phyloP scores from a whole-genome alignment of 2,888 invertebrate species.

The Morpho achilles region DNA sequence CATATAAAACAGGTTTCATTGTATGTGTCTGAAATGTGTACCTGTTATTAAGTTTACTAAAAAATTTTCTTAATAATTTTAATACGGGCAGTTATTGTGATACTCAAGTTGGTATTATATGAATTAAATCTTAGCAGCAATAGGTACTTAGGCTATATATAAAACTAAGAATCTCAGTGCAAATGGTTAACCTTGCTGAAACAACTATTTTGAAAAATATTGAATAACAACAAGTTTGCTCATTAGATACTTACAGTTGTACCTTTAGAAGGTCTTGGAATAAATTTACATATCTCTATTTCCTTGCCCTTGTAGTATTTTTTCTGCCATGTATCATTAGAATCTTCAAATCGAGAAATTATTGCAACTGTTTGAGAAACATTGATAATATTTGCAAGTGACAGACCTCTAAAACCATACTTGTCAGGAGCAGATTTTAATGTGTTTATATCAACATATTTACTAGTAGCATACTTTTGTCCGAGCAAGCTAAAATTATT shows the following conservation, averaged over 20 bases:
- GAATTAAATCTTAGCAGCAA: too few species aligned
- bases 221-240: not conserved
- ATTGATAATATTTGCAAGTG: slow-evolving; percentile 81
- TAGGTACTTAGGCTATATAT: too few species aligned
- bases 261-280: slow-evolving; percentile 81
- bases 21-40: too few species aligned
- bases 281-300: slow-evolving; percentile 42
- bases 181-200: too few species aligned
- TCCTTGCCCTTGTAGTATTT: slow-evolving; percentile 71
- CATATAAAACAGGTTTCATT: too few species aligned
- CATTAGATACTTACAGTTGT: slow-evolving; percentile 78
- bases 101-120: too few species aligned
- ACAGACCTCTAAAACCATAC: slow-evolving; percentile 85
- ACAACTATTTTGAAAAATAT: not conserved
- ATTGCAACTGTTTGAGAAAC: slow-evolving; percentile 79
- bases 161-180: too few species aligned
- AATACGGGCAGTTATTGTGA: too few species aligned
- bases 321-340: slow-evolving; percentile 78
- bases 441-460: slow-evolving; percentile 74
- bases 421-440: slow-evolving; percentile 70
- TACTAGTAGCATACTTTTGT: slow-evolving; percentile 82
- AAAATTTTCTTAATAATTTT: too few species aligned
- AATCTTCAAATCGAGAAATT: slow-evolving; percentile 68
- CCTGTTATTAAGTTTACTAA: too few species aligned
- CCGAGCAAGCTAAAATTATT: slow-evolving; percentile 79